These are phyloP conservation scores for Amyelois transitella DNA, from an alignment of 1,140 invertebrate species.

Conservation along the genomic window DNA sequence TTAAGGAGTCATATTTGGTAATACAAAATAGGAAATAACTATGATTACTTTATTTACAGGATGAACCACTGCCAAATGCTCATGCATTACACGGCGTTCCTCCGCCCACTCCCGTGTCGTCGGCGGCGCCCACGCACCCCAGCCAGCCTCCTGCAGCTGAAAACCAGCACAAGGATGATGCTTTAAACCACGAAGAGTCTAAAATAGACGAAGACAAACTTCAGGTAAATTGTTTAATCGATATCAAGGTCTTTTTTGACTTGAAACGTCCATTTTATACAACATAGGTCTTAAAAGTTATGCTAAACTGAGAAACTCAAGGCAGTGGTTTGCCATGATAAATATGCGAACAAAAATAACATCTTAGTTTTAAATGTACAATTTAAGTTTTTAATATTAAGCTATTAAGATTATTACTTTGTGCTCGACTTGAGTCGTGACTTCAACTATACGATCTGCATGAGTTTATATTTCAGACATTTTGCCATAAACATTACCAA, in stretches of 20 bases:
- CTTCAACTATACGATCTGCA: not conserved
- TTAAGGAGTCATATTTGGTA: too few relatives aligned
- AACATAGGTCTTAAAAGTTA: too few relatives aligned
- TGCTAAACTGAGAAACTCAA: too few relatives aligned
- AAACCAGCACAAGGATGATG: conserved; percentile 67
- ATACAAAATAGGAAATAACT: conserved; percentile 2
- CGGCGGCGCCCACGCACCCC: conserved; percentile 49
- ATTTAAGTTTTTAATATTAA: not conserved
- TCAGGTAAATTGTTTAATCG: conserved; percentile 42
- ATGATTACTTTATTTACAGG: conserved; percentile 28
- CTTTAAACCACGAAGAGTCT: conserved; percentile 68
- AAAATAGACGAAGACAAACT: conserved; percentile 68
- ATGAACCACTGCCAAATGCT: conserved; percentile 59
- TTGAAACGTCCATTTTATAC: too few relatives aligned
- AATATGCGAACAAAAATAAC: too few relatives aligned
- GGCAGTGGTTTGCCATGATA: too few relatives aligned
- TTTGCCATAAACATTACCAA: not conserved
- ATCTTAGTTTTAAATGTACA: too few relatives aligned
- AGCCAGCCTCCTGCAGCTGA: conserved; percentile 33
- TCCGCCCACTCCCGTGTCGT: conserved; percentile 37
- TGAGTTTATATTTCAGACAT: not conserved
- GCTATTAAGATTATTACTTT: not conserved
- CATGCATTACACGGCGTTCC: conserved; percentile 52
- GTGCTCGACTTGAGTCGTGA: not conserved
- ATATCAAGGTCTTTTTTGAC: not conserved